Evolutionary conservation across 2,113 vertebrate species (phyloP), one percentile per base, ranked within the genome.

Genomic region (Mugil cephalus): DNA sequence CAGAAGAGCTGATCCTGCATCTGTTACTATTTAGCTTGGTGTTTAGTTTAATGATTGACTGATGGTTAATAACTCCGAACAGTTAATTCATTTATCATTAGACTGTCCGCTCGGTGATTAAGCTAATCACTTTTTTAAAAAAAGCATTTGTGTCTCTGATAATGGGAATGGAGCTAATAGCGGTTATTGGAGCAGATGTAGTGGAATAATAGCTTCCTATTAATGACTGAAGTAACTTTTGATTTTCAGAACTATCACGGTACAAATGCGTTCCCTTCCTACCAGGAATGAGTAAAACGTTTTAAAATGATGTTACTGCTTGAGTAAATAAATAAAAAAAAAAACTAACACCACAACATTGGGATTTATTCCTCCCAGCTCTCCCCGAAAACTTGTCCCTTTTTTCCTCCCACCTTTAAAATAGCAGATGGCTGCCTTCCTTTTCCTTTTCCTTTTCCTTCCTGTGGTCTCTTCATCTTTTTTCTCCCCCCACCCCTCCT

Each of bases 361-460:
- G 15, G 43, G 45, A 18, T 52, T 62, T 60, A 60, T 66, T 74
- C 63, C 56, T 40, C 24, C 43, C 48, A 78, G 40, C 40, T 73
- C 36, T 67, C 11, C 48, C 47, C 48, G n/a, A 38, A 40, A 74
- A 69, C 19, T 12, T 64, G 47, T 62, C 47, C 53, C 13, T 61
- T 39, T 79, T 62, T 74, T 46, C 19, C 53, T 54, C n/a, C n/a
- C 21, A 67, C 46, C 52, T 69, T 63, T 69, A 45, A n/a, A 76
- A 83, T 66, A 76, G 62, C 70, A 80, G 43, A 63, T 72, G 39
- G 17, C 40, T 67, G 19, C 42, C 46, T 64, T 78, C 59, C 54
- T 62, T 47, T 62, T n/a, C 52, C 19, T 52, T 50, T 64, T 39
- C 19, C 40, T 35, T 45, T 59, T 14, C 40, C 17, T 63, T 53